A percentile compares a stretch with the other conserved stretches of the same genome.
These are phyloP conservation scores for Rhagonycha lutea DNA, from an alignment of 2,888 invertebrate genomes.

Conservation along the genomic window DNA sequence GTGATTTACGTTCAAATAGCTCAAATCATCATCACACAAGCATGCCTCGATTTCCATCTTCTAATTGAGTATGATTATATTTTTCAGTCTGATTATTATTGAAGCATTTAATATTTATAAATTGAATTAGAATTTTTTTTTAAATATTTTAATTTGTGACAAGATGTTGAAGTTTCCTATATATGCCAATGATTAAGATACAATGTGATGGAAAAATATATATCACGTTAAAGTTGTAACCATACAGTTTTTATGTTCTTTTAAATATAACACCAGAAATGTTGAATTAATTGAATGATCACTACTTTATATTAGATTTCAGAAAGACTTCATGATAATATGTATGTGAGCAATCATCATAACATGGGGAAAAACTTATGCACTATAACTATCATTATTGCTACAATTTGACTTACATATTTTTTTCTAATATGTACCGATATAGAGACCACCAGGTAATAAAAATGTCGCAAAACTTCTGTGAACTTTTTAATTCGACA, in stretches of 20 bases:
- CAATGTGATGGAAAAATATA: neutral
- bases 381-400: neutral
- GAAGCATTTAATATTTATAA: neutral
- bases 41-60: constrained; percentile 13
- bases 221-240: neutral
- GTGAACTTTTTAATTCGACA: no score
- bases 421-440: neutral
- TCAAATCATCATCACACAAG: constrained; percentile 26
- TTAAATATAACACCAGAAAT: neutral
- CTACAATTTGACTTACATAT: neutral
- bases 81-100: neutral
- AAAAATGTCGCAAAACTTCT: no score
- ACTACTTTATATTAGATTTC: neutral
- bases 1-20: constrained; percentile 20
- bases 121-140: neutral
- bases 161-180: neutral
- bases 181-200: neutral
- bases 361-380: neutral
- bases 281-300: neutral
- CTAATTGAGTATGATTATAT: neutral
- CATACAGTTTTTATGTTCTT: neutral
- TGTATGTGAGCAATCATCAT: neutral
- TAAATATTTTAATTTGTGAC: neutral
- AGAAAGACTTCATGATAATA: neutral
- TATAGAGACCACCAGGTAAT: no score